phyloP scores from a whole-genome alignment of 2,113 vertebrate species.

The Callopanchax toddi region DNA sequence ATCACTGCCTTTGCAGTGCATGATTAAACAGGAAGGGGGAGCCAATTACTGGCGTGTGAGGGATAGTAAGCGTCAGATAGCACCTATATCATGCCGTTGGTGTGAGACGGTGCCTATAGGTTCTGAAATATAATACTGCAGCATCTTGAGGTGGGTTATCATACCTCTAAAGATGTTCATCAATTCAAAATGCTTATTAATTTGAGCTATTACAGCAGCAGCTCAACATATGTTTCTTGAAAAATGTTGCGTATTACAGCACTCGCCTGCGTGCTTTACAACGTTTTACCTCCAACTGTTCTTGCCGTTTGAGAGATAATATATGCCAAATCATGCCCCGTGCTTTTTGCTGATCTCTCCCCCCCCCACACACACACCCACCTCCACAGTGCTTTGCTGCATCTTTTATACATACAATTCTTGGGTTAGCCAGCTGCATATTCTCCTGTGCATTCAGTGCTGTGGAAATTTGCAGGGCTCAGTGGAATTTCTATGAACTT shows the following conservation, averaged over 20 bases:
- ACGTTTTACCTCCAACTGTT: slow-evolving; percentile 10
- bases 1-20: slow-evolving; percentile 50
- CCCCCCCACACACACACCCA: too few species aligned
- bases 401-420: slow-evolving; percentile 65
- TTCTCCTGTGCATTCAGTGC: slow-evolving; percentile 52
- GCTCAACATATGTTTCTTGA: slow-evolving; percentile 11
- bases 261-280: slow-evolving; percentile 12
- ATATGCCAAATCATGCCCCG: slow-evolving; percentile 61
- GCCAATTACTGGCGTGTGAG: slow-evolving; percentile 63
- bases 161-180: slow-evolving; percentile 7
- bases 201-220: slow-evolving; percentile 1
- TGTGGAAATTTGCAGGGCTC: slow-evolving; percentile 61
- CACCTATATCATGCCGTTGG: slow-evolving; percentile 33
- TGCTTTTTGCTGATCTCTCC: slow-evolving; percentile 66
- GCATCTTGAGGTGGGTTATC: slow-evolving; percentile 6
- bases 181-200: slow-evolving; percentile 37
- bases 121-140: slow-evolving; percentile 29
- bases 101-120: slow-evolving; percentile 24
- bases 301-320: slow-evolving; percentile 45
- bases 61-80: slow-evolving; percentile 32
- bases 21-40: slow-evolving; percentile 55
- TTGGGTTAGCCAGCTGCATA: slow-evolving; percentile 59
- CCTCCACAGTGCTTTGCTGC: slow-evolving; percentile 47
- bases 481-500: slow-evolving; percentile 68
- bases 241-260: slow-evolving; percentile 23